A percentile compares a stretch with the other conserved stretches of the same genome.
Evolutionary conservation across 2,888 invertebrate genomes (phyloP).

Genomic region (Anthophora plumipes): DNA sequence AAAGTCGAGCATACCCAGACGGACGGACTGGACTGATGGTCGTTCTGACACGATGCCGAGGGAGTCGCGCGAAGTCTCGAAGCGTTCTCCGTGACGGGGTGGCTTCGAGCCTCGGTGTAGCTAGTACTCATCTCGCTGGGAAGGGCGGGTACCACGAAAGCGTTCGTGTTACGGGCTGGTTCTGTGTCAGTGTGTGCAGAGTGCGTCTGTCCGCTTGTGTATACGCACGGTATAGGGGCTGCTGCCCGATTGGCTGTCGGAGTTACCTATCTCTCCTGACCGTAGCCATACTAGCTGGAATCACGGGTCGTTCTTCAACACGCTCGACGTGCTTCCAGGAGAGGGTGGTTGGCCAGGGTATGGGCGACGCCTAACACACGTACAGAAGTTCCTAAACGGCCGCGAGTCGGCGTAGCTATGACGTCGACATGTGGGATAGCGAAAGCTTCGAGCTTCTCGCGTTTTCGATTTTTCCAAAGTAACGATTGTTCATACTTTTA

Average conservation of each 20-base stretch:
- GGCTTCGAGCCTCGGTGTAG: slow-evolving; percentile 73
- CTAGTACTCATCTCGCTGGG: slow-evolving; percentile 69
- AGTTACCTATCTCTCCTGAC: slow-evolving; percentile 68
- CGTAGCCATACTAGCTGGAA: slow-evolving; percentile 67
- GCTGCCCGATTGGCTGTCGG: slow-evolving; percentile 70
- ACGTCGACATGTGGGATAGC: slow-evolving; percentile 34
- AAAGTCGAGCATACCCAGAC: slow-evolving; percentile 79
- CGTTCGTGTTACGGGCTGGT: slow-evolving; percentile 39
- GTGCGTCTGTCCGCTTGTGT: slow-evolving; percentile 43
- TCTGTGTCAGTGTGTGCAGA: slow-evolving; percentile 32
- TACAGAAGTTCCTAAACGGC: slow-evolving; percentile 66
- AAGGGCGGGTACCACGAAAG: slow-evolving; percentile 66
- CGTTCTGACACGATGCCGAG: slow-evolving; percentile 67
- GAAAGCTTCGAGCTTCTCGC: slow-evolving; percentile 40
- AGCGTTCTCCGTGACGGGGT: slow-evolving; percentile 75
- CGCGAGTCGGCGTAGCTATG: slow-evolving; percentile 60
- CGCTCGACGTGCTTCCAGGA: slow-evolving; percentile 47
- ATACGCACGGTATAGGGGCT: slow-evolving; percentile 54
- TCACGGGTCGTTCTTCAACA: slow-evolving; percentile 71
- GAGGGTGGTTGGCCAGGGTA: slow-evolving; percentile 24
- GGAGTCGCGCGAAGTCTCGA: slow-evolving; percentile 76
- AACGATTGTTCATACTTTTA: too few species aligned
- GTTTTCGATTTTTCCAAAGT: neutral
- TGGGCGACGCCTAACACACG: slow-evolving; percentile 62
- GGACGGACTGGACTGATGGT: slow-evolving; percentile 67